Base-by-base conservation (phyloP, 2,797 vertebrate species). In the Anolis apletophallus region DNA sequence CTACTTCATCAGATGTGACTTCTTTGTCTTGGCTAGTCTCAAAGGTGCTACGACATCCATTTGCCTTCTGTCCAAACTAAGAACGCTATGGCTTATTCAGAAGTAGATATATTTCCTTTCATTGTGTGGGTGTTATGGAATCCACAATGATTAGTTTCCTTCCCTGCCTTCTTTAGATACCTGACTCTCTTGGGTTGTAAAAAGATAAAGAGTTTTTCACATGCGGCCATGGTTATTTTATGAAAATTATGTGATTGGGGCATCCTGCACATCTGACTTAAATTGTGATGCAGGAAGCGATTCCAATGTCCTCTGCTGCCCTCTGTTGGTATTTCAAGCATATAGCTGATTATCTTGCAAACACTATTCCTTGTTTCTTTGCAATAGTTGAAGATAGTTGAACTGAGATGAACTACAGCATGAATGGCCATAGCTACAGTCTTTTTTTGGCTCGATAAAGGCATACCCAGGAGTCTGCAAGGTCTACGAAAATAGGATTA, bases 301-400 rank as follows among this genome's bases (percentile, higher is more conserved):
- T 78, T n/a, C 80, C 32, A 0, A 54, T 74, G 84, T 72, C 87
- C 61, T 1, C 34, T 80, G 2, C 81, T 92, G 94, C 94, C 94
- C 90, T 57, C 94, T 93, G 2, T 2, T 29, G 93, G 40, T 54
- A 0, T 21, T 46, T 1, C 0, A 0, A 11, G 23, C 16, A 0
- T 0, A n/a, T 78, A 29, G 46, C 16, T 14, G 8, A 14, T 32
- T 76, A 1, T 16, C 2, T 81, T 69, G 23, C n/a, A 57, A 55
- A 71, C n/a, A 2, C 2, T 23, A 1, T 12, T 59, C 34, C 21
- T 67, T 75, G 11, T 16, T 0, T 0, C 0, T 76, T 81, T 32
- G 32, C 29, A 1, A 1, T 46, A 46, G 7, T 46, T 46, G 7
- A 6, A 46, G 46, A 46, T 46, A 46, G 46, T 46, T 46, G 46